Evolutionary conservation across 2,888 invertebrate species (phyloP).

Genomic region (Unio pictorum): DNA sequence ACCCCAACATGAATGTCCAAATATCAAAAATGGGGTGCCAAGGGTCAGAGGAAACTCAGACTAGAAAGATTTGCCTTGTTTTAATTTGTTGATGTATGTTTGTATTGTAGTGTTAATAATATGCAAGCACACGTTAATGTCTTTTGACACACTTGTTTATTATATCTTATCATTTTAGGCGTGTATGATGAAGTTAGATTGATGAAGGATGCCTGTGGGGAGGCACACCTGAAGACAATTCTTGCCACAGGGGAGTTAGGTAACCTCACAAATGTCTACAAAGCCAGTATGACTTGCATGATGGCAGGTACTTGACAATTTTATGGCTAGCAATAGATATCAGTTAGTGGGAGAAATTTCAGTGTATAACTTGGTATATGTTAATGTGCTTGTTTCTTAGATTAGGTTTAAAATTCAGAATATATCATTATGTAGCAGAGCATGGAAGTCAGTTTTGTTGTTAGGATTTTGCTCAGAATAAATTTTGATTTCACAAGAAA

Average conservation of each 20-base stretch:
- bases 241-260: conserved; percentile 94
- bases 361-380: neutral
- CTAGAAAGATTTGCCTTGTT: too few species aligned
- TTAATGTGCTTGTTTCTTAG: neutral
- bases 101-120: neutral
- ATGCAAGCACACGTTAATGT: neutral
- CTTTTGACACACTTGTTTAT: neutral
- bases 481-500: neutral
- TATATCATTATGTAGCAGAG: neutral
- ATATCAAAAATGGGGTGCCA: too few species aligned
- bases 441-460: neutral
- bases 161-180: conserved; percentile 57
- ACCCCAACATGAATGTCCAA: too few species aligned
- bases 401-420: neutral
- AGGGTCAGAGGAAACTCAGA: too few species aligned
- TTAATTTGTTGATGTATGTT: too few species aligned
- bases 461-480: neutral
- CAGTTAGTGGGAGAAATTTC: too few species aligned
- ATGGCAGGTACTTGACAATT: conserved; percentile 77
- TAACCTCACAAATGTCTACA: conserved; percentile 88
- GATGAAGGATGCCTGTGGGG: conserved; percentile 86
- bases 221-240: conserved; percentile 90
- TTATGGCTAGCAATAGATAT: too few species aligned
- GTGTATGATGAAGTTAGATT: conserved; percentile 85
- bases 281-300: conserved; percentile 84